phyloP scores from a whole-genome alignment of 2,888 invertebrate genomes.

The Philereme transversata region DNA sequence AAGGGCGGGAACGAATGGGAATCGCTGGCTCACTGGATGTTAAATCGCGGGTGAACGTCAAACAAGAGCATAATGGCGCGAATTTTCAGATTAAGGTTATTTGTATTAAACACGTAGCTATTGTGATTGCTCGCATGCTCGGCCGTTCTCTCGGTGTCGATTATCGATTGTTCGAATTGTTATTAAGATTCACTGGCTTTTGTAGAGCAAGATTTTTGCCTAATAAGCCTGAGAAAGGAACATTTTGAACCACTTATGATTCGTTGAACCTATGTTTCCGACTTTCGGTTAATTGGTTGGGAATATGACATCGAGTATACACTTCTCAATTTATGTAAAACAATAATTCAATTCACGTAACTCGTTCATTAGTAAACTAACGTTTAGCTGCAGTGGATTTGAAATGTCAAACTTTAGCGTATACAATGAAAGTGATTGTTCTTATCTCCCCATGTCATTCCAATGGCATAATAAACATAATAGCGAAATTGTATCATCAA shows the following conservation, averaged over 20 bases:
- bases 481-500: conserved; percentile 39
- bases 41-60: conserved; percentile 68
- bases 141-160: conserved; percentile 54
- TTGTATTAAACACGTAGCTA: conserved; percentile 71
- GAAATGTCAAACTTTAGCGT: not conserved
- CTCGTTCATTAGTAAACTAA: not conserved
- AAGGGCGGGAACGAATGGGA: conserved; percentile 57
- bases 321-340: conserved; percentile 12
- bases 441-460: conserved; percentile 24
- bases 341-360: too few species aligned
- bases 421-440: conserved; percentile 18
- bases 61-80: conserved; percentile 65
- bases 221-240: conserved; percentile 64
- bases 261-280: conserved; percentile 22
- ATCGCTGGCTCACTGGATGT: conserved; percentile 58
- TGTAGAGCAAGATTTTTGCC: conserved; percentile 49
- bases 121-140: conserved; percentile 64
- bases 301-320: conserved; percentile 8
- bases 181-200: conserved; percentile 58
- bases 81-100: conserved; percentile 71
- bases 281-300: conserved; percentile 20
- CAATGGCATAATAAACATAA: conserved; percentile 39
- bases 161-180: conserved; percentile 46
- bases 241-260: conserved; percentile 38
- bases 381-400: too few species aligned